These are phyloP conservation scores for Pseudococcus longispinus DNA, from an alignment of 2,888 invertebrate species.

Conservation along the genomic window DNA sequence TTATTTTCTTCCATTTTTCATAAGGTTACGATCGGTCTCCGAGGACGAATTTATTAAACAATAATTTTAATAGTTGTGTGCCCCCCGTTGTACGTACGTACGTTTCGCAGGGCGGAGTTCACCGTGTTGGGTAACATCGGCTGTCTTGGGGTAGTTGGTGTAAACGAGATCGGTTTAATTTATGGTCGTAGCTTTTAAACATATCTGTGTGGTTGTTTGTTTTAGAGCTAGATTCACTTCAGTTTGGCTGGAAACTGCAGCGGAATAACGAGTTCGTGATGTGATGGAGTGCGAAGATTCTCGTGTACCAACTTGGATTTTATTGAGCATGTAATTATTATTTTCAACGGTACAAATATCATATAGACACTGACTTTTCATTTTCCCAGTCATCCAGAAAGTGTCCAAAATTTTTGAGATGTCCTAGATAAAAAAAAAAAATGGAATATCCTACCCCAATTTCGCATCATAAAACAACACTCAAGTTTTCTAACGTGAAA, in stretches of 20 bases:
- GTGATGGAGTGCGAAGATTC: too few species aligned
- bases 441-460: too few species aligned
- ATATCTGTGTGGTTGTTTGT: background rate
- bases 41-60: constrained; percentile 55
- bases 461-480: too few species aligned
- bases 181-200: background rate
- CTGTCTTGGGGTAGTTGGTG: constrained; percentile 24
- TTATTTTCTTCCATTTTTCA: constrained; percentile 40
- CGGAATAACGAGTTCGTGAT: background rate
- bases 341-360: too few species aligned
- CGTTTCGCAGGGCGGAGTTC: background rate
- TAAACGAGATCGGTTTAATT: constrained; percentile 2
- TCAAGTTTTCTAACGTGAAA: too few species aligned
- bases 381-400: too few species aligned
- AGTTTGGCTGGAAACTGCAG: background rate
- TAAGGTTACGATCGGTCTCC: constrained; percentile 56
- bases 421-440: too few species aligned
- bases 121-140: constrained; percentile 14
- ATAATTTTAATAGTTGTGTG: constrained; percentile 46
- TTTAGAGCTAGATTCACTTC: background rate
- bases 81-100: background rate
- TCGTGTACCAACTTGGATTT: too few species aligned
- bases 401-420: too few species aligned
- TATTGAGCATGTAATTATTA: too few species aligned
- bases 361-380: too few species aligned